phyloP scores from a whole-genome alignment of 2,113 vertebrate genomes.

The Poeciliopsis retropinna region DNA sequence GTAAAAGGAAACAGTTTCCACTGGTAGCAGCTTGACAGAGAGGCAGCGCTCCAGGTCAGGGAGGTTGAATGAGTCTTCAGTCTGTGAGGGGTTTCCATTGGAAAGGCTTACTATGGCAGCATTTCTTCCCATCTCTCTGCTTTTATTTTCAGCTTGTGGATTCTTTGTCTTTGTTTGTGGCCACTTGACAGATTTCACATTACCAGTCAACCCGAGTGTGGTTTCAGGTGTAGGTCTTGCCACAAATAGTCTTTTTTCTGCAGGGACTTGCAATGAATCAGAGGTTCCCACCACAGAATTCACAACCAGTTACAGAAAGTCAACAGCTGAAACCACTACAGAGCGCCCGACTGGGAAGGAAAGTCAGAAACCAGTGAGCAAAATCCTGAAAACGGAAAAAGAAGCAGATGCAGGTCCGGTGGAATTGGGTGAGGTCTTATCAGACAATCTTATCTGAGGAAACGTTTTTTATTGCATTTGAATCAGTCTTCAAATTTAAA shows the following conservation, averaged over 20 bases:
- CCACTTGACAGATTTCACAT: neutral
- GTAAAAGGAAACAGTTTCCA: constrained; percentile 27
- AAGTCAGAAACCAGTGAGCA: constrained; percentile 27
- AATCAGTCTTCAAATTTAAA: neutral
- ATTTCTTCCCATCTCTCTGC: constrained; percentile 21
- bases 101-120: constrained; percentile 41
- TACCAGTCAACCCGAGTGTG: neutral
- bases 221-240: neutral
- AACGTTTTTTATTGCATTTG: neutral
- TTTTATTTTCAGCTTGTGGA: constrained; percentile 23
- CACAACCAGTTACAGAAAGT: constrained; percentile 1
- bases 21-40: neutral
- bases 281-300: constrained; percentile 24
- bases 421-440: constrained; percentile 63
- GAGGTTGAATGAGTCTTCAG: constrained; percentile 38
- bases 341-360: constrained; percentile 30
- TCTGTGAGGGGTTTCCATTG: constrained; percentile 16
- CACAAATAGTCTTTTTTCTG: constrained; percentile 18
- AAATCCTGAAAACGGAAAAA: constrained; percentile 6
- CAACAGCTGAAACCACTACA: constrained; percentile 20
- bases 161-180: neutral
- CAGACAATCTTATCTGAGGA: neutral
- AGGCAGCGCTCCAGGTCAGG: constrained; percentile 18
- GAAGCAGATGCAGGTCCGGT: constrained; percentile 33
- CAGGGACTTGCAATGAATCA: constrained; percentile 15